Evolutionary conservation across 1,140 invertebrate genomes (phyloP).

Genomic region (Listronotus oregonensis): DNA sequence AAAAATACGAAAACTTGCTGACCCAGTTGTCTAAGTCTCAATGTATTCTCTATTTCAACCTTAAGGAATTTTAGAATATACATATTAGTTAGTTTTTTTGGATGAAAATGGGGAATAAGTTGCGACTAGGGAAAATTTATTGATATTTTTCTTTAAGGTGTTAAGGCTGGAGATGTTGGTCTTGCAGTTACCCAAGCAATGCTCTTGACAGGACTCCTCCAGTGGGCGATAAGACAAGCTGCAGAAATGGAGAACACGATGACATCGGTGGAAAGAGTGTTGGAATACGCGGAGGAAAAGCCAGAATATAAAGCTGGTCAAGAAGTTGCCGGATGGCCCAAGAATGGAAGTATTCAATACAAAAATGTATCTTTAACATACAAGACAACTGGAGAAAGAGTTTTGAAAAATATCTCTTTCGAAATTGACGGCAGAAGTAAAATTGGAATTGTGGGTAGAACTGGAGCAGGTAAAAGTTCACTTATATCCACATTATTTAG

Average conservation of each 20-base stretch:
- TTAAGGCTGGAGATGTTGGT: slow-evolving; percentile 62
- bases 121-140: no score
- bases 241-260: slow-evolving; percentile 75
- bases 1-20: no score
- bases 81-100: no score
- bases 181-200: slow-evolving; percentile 62
- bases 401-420: slow-evolving; percentile 69
- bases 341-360: slow-evolving; percentile 51
- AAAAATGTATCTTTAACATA: slow-evolving; percentile 70
- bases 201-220: slow-evolving; percentile 53
- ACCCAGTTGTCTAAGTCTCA: no score
- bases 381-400: slow-evolving; percentile 64
- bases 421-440: slow-evolving; percentile 67
- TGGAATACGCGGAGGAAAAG: slow-evolving; percentile 64
- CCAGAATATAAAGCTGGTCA: slow-evolving; percentile 58
- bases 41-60: no score
- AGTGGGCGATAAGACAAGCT: slow-evolving; percentile 68
- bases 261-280: slow-evolving; percentile 77
- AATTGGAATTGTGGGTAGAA: slow-evolving; percentile 51
- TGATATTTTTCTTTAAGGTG: slow-evolving; percentile 46
- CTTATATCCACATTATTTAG: slow-evolving; percentile 75
- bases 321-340: slow-evolving; percentile 26
- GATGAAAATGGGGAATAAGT: no score
- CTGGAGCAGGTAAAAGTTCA: slow-evolving; percentile 74
- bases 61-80: no score